Percentiles rank a stretch among this genome's conserved stretches.
Evolutionary conservation across 2,113 vertebrate genomes (phyloP).

Genomic region (Microtus ochrogaster): DNA sequence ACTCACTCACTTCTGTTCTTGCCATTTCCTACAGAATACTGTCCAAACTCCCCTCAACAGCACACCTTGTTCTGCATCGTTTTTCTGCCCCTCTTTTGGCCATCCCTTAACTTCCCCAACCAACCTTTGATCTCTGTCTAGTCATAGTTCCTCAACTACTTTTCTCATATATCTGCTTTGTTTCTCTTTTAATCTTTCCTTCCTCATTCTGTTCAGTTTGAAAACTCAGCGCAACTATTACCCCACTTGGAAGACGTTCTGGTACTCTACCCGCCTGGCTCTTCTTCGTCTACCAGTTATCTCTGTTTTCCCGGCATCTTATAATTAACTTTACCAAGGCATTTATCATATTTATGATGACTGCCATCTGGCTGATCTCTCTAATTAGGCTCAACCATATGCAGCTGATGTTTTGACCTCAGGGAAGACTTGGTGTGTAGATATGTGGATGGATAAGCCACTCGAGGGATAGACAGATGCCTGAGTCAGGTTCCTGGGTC

Average conservation of each 20-base stretch:
- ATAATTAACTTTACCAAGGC: background rate
- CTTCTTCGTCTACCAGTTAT: background rate
- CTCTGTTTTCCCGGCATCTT: background rate
- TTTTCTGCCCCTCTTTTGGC: background rate
- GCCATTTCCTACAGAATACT: background rate
- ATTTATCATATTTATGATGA: background rate
- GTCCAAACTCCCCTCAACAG: background rate
- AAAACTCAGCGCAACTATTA: background rate
- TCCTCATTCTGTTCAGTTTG: background rate
- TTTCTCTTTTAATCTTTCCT: background rate
- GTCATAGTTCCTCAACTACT: background rate
- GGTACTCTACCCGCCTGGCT: background rate
- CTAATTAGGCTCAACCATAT: background rate
- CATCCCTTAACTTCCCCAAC: background rate
- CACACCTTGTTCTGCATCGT: background rate
- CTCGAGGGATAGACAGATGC: background rate
- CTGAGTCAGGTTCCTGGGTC: background rate
- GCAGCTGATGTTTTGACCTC: background rate
- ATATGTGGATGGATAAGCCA: background rate
- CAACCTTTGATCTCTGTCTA: background rate
- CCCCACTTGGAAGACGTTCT: background rate
- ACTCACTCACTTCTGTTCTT: background rate
- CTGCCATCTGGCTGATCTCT: background rate
- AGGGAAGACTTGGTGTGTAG: background rate
- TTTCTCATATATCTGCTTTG: background rate